Conservation (phyloP, 2,113 vertebrate genomes). For the Seriola quinqueradiata region DNA sequence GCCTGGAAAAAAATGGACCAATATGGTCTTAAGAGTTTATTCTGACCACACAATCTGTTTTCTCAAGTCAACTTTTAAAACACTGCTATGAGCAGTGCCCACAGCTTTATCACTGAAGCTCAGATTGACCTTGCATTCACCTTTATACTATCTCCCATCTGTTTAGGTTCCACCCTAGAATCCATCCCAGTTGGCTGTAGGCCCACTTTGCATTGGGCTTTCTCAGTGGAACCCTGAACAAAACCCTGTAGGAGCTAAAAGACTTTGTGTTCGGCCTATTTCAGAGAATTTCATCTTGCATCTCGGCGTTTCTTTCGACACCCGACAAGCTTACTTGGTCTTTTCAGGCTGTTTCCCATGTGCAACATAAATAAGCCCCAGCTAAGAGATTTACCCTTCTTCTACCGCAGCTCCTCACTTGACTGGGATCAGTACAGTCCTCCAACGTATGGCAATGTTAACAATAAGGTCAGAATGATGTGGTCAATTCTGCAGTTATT, state of each 20-base stretch:
- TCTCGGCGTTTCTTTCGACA: conserved; percentile 48
- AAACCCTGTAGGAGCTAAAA: conserved; percentile 70
- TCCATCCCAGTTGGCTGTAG: conserved; percentile 81
- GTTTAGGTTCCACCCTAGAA: conserved; percentile 80
- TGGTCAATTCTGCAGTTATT: background rate
- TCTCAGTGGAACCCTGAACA: conserved; percentile 71
- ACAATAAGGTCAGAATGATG: background rate
- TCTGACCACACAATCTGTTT: conserved; percentile 88
- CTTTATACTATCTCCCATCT: conserved; percentile 85
- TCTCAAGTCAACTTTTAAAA: conserved; percentile 87
- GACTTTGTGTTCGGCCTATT: conserved; percentile 61
- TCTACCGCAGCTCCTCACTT: conserved; percentile 32
- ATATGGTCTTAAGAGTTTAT: conserved; percentile 86
- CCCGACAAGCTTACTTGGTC: conserved; percentile 33
- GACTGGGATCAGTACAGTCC: conserved; percentile 12
- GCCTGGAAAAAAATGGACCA: conserved; percentile 70
- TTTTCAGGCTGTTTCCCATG: conserved; percentile 22
- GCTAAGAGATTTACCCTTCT: background rate
- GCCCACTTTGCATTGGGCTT: conserved; percentile 79
- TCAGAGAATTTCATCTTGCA: conserved; percentile 50
- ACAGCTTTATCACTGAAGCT: conserved; percentile 82
- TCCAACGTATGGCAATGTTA: conserved; percentile 5
- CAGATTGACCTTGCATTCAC: conserved; percentile 77
- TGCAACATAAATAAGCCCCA: conserved; percentile 25
- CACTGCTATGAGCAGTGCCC: conserved; percentile 84